Conservation (phyloP, 2,888 invertebrate genomes). For the Branchipolynoe longqiensis region DNA sequence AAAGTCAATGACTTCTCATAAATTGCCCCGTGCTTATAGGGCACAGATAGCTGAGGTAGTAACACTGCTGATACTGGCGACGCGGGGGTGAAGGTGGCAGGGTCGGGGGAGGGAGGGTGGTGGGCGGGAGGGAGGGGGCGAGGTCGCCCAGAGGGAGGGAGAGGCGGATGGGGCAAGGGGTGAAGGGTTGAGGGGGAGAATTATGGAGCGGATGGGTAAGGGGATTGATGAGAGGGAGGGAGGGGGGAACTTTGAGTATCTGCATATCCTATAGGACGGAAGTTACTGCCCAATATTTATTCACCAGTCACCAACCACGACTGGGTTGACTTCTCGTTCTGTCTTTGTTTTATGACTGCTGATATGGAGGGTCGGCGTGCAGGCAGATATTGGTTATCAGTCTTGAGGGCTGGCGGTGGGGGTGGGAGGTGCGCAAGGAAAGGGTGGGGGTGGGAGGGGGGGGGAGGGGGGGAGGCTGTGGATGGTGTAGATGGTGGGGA, state of each 20-base stretch:
- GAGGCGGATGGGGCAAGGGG: background rate
- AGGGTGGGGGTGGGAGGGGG: background rate
- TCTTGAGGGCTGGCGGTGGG: background rate
- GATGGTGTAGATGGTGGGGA: background rate
- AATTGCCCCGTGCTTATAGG: slow-evolving; percentile 7
- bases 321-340: no score
- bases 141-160: background rate
- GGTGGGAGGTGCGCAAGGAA: background rate
- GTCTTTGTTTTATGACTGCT: background rate
- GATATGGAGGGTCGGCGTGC: slow-evolving; percentile 27
- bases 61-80: background rate
- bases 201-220: background rate
- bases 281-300: slow-evolving; percentile 41
- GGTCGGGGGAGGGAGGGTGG: background rate
- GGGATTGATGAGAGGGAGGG: background rate
- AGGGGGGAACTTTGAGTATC: background rate
- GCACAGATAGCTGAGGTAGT: background rate
- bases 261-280: slow-evolving; percentile 40
- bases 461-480: background rate
- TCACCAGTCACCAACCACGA: no score
- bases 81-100: background rate
- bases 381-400: slow-evolving; percentile 43
- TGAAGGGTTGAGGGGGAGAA: background rate
- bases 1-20: slow-evolving; percentile 12
- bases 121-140: background rate